Conservation (phyloP, 2,113 vertebrate genomes). For the Calonectris borealis region DNA sequence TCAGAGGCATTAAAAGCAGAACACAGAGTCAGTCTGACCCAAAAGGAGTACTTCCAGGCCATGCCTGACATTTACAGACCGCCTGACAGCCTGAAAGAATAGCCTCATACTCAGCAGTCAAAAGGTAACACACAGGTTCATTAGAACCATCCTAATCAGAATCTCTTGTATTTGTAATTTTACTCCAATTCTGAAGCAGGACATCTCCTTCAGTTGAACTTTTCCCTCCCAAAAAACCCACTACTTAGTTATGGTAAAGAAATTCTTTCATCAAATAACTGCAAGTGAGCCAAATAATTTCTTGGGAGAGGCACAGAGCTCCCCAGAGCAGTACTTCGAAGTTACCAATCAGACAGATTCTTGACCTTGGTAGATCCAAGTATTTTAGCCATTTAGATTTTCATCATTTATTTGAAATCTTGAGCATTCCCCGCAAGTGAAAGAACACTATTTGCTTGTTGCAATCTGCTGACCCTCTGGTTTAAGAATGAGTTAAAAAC, state of each 20-base stretch:
- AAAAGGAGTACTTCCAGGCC: not conserved
- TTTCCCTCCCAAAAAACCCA: accelerated
- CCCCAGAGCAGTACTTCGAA: not conserved
- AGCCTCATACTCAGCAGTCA: not conserved
- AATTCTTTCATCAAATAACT: not conserved
- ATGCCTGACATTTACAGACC: not conserved
- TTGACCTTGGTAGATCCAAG: not conserved
- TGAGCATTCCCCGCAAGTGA: accelerated
- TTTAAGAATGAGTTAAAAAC: not conserved
- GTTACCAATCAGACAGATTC: not conserved
- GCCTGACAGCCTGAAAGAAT: not conserved
- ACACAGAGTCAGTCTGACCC: not conserved
- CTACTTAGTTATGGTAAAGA: not conserved
- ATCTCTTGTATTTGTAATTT: not conserved
- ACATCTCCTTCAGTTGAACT: not conserved
- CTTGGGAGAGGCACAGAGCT: not conserved
- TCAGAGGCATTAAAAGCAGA: not conserved
- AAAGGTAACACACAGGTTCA: not conserved
- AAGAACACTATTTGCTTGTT: not conserved
- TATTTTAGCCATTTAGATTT: not conserved
- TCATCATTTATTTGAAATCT: not conserved
- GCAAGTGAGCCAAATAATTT: not conserved
- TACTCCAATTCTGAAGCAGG: not conserved
- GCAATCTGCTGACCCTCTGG: not conserved
- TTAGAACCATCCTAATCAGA: not conserved